phyloP scores from a whole-genome alignment of 2,797 vertebrate species.

The Lindbergichthys nudifrons region DNA sequence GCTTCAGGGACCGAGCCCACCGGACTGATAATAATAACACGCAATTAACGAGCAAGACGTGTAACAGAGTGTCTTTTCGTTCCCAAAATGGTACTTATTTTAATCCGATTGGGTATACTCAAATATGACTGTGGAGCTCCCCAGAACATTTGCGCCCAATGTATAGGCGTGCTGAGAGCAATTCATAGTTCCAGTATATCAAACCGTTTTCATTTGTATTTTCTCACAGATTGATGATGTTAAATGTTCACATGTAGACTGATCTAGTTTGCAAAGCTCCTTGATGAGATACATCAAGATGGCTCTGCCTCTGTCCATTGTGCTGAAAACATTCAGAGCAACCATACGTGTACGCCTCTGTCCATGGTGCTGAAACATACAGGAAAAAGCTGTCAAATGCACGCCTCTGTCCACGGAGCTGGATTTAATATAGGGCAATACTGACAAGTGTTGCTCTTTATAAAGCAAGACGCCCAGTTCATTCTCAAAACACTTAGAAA shows the following conservation, averaged over 20 bases:
- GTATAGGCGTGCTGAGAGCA: constrained; percentile 34
- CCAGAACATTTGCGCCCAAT: constrained; percentile 42
- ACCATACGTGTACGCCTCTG: constrained; percentile 10
- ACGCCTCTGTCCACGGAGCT: constrained; percentile 46
- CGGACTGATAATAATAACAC: constrained; percentile 73
- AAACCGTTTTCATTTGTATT: constrained; percentile 35
- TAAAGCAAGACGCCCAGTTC: constrained; percentile 14
- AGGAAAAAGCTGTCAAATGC: not conserved
- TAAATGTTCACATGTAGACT: not conserved
- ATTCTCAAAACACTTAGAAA: constrained; percentile 15
- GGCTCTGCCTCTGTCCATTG: not conserved
- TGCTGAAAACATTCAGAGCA: not conserved
- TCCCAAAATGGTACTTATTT: constrained; percentile 54
- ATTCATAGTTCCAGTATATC: constrained; percentile 26
- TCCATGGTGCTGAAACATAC: constrained; percentile 44
- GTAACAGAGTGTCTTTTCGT: constrained; percentile 64
- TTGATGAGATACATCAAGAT: constrained; percentile 24
- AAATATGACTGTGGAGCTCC: constrained; percentile 39
- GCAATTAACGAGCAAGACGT: constrained; percentile 74
- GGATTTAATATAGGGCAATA: constrained; percentile 31
- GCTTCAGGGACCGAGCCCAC: constrained; percentile 66
- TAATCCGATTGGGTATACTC: constrained; percentile 46
- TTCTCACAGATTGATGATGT: constrained; percentile 11
- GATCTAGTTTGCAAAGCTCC: constrained; percentile 16
- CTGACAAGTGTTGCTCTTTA: constrained; percentile 32